Conservation (phyloP, 2,888 invertebrate genomes). For the Rhamnusium bicolor region DNA sequence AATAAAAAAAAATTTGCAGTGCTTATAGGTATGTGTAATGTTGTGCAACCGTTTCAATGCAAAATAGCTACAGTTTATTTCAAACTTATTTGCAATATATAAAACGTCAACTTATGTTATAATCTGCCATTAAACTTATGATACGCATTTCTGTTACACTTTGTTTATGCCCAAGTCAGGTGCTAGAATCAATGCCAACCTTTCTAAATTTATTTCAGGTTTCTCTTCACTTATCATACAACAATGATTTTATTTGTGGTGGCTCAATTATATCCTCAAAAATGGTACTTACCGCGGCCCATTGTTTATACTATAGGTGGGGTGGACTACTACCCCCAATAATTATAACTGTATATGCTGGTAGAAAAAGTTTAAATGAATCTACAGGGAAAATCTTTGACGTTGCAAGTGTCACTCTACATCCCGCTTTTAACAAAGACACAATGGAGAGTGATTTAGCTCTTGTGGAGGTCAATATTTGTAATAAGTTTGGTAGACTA, state of each 20-base stretch:
- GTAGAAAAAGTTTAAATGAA: slow-evolving; percentile 32
- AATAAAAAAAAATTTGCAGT: too few species aligned
- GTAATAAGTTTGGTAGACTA: neutral
- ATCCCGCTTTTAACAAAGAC: slow-evolving; percentile 37
- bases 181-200: too few species aligned
- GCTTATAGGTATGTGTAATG: too few species aligned
- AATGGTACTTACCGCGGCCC: slow-evolving; percentile 43
- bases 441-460: slow-evolving; percentile 43
- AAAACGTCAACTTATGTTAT: too few species aligned
- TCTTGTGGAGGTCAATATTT: slow-evolving; percentile 38
- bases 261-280: slow-evolving; percentile 37
- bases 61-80: too few species aligned
- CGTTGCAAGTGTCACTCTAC: slow-evolving; percentile 39
- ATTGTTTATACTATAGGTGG: slow-evolving; percentile 46
- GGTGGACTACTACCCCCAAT: slow-evolving; percentile 46
- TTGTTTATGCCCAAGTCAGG: too few species aligned
- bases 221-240: slow-evolving; percentile 40
- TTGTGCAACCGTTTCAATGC: too few species aligned
- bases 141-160: too few species aligned
- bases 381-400: slow-evolving; percentile 12
- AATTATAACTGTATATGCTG: slow-evolving; percentile 41
- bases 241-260: slow-evolving; percentile 45
- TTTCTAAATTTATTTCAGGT: slow-evolving; percentile 44
- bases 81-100: too few species aligned
- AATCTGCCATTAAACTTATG: too few species aligned